phyloP scores from a whole-genome alignment of 2,888 invertebrate genomes.

The Sepioteuthis lessoniana region DNA sequence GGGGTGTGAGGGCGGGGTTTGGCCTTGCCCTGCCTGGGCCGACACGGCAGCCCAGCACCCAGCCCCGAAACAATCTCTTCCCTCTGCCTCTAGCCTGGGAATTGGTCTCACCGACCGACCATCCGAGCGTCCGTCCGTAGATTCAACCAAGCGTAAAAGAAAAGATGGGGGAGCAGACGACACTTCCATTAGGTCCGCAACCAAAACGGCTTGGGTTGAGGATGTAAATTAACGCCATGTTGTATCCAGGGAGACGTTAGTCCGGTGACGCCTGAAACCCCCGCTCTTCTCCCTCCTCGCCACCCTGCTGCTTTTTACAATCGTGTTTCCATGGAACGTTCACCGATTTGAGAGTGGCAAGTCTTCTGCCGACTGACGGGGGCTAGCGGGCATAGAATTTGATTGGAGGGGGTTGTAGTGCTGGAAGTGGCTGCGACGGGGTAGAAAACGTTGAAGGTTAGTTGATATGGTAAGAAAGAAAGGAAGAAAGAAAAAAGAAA shows the following conservation, averaged over 20 bases:
- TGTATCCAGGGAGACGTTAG: constrained; percentile 33
- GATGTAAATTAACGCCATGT: constrained; percentile 10
- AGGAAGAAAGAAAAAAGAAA: background rate
- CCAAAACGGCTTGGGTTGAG: background rate
- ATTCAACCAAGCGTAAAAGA: background rate
- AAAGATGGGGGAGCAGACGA: background rate
- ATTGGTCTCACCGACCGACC: constrained; percentile 21
- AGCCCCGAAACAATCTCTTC: background rate
- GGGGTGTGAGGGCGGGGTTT: background rate
- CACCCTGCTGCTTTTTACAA: background rate
- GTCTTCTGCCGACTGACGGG: background rate
- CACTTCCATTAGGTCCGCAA: constrained; percentile 33
- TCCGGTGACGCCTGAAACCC: background rate
- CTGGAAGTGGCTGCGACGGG: background rate
- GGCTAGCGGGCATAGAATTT: constrained; percentile 33
- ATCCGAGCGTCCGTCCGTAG: background rate
- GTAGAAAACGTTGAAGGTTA: background rate
- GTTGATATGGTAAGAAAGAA: background rate
- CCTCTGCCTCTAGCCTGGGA: background rate
- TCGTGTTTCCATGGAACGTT: background rate
- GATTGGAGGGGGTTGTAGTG: background rate
- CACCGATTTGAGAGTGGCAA: background rate
- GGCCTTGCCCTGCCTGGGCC: background rate
- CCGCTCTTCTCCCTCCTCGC: background rate
- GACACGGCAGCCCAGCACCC: background rate